Evolutionary conservation across 2,797 vertebrate genomes (phyloP).

Genomic region (Gymnopithys bicolor): DNA sequence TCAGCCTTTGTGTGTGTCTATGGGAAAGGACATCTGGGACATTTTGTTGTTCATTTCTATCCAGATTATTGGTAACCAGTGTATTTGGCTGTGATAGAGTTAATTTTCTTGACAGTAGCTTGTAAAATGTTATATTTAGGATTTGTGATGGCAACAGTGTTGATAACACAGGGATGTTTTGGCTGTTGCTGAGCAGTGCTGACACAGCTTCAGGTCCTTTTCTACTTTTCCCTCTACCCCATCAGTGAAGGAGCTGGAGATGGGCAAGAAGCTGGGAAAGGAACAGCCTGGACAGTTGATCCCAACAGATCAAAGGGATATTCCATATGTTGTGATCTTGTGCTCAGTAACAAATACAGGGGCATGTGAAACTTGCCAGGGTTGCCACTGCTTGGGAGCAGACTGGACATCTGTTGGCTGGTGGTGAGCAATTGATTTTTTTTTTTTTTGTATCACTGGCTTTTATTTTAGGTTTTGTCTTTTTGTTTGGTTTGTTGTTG

Average conservation of each 20-base stretch:
- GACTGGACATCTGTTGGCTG: no score
- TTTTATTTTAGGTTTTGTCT: not conserved
- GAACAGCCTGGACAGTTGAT: accelerated
- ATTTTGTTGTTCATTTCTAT: not conserved
- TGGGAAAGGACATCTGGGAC: not conserved
- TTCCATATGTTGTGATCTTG: accelerated
- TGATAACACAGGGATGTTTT: not conserved
- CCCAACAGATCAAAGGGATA: not conserved
- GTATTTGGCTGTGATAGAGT: not conserved
- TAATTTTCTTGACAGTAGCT: not conserved
- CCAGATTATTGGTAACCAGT: not conserved
- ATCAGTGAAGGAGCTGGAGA: not conserved
- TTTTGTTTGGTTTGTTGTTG: not conserved
- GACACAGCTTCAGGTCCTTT: not conserved
- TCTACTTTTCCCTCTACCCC: not conserved
- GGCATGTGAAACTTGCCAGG: not conserved
- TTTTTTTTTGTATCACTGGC: not conserved
- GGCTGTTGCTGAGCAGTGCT: not conserved
- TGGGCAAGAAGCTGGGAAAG: not conserved
- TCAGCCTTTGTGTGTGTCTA: not conserved
- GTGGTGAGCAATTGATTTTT: accelerated
- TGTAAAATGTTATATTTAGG: not conserved
- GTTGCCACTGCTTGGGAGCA: not conserved
- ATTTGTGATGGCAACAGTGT: not conserved
- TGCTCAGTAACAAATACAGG: not conserved